phyloP scores from a whole-genome alignment of 2,888 invertebrate species.

The Penaeus monodon region DNA sequence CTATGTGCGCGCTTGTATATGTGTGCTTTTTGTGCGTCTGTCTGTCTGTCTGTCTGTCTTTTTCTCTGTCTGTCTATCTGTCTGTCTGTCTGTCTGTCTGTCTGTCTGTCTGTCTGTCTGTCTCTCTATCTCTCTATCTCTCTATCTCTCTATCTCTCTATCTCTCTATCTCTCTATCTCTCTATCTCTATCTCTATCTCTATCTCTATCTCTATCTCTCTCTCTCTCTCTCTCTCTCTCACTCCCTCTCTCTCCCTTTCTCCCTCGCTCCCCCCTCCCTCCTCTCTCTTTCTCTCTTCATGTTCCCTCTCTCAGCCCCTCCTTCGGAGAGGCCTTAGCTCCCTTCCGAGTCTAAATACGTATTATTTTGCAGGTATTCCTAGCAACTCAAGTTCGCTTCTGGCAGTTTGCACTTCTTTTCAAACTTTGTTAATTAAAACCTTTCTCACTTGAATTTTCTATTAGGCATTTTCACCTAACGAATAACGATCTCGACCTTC shows the following conservation, averaged over 20 bases:
- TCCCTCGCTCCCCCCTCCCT: conserved; percentile 5
- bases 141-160: neutral
- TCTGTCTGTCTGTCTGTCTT: no score
- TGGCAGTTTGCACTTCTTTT: conserved; percentile 32
- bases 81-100: no score
- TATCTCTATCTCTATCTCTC: conserved; percentile 1
- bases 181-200: neutral
- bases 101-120: neutral
- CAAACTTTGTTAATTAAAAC: conserved; percentile 52
- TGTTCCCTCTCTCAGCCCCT: neutral
- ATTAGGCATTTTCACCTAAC: neutral
- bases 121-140: neutral
- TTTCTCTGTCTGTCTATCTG: no score
- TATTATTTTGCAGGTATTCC: conserved; percentile 12
- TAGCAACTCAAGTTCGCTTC: neutral
- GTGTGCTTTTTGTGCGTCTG: no score
- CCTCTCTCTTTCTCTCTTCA: neutral
- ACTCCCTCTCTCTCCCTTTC: conserved; percentile 23
- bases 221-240: conserved; percentile 7
- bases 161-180: neutral
- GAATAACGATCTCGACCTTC: neutral
- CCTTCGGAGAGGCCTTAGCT: neutral
- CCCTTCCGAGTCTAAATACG: neutral
- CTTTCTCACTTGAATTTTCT: conserved; percentile 34
- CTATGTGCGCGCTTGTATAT: no score